These are phyloP conservation scores for Chionodraco myersi DNA, from an alignment of 2,113 vertebrate species.

Conservation along the genomic window DNA sequence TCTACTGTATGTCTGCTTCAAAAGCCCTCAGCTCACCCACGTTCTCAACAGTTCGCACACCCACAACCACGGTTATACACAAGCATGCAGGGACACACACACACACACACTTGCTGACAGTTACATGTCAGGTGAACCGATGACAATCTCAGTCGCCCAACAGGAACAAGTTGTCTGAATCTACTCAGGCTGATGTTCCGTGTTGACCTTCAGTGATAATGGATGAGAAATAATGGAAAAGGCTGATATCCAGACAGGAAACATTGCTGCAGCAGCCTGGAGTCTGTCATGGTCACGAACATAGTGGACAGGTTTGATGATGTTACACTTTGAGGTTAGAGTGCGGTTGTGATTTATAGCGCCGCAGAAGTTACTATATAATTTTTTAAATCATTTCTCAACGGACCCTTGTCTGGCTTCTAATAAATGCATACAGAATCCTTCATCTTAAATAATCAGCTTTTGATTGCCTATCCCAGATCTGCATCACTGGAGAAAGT, in stretches of 20 bases:
- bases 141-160: constrained; percentile 59
- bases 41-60: constrained; percentile 47
- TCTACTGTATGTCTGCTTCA: constrained; percentile 53
- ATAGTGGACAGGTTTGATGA: constrained; percentile 1
- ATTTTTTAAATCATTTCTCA: constrained; percentile 12
- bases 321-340: constrained; percentile 20
- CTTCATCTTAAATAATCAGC: constrained; percentile 13
- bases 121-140: constrained; percentile 57
- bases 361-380: constrained; percentile 5
- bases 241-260: constrained; percentile 54
- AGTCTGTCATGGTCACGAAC: constrained; percentile 41
- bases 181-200: constrained; percentile 61
- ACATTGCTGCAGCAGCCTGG: constrained; percentile 22
- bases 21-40: constrained; percentile 54
- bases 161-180: constrained; percentile 64
- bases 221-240: constrained; percentile 70
- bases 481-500: neutral
- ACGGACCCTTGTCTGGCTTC: neutral
- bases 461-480: constrained; percentile 16
- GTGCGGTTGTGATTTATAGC: constrained; percentile 22
- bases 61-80: constrained; percentile 37
- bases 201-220: constrained; percentile 73
- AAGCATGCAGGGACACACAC: constrained; percentile 26
- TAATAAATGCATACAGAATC: constrained; percentile 5
- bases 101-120: constrained; percentile 33